Conservation (phyloP, 2,888 invertebrate genomes). For the Diplazon laetatorius region DNA sequence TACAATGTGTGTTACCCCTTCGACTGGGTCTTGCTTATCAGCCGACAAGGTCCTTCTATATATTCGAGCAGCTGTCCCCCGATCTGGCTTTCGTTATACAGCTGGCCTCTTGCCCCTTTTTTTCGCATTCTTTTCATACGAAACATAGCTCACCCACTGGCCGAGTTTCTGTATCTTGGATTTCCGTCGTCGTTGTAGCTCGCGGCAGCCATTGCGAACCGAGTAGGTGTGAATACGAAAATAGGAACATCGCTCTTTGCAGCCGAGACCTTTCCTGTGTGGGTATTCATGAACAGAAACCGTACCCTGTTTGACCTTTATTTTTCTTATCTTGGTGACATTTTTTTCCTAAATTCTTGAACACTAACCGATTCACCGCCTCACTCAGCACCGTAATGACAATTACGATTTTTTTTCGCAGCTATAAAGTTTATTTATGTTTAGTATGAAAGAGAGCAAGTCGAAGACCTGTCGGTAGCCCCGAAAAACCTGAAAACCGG, state of each 20-base stretch:
- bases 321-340: not conserved
- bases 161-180: slow-evolving; percentile 36
- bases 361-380: no score
- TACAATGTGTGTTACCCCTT: slow-evolving; percentile 37
- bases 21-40: slow-evolving; percentile 9
- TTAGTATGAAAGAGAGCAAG: no score
- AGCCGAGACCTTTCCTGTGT: slow-evolving; percentile 12
- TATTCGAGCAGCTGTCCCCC: slow-evolving; percentile 24
- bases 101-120: not conserved
- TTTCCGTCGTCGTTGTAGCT: slow-evolving; percentile 17
- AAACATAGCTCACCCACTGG: slow-evolving; percentile 33
- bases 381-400: no score
- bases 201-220: slow-evolving; percentile 13
- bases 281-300: slow-evolving; percentile 9
- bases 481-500: no score
- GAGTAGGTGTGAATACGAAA: slow-evolving; percentile 36
- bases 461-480: no score
- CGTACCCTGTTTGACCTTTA: not conserved
- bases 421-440: no score
- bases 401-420: no score
- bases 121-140: slow-evolving; percentile 37
- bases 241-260: slow-evolving; percentile 18
- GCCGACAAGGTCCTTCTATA: slow-evolving; percentile 19
- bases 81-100: slow-evolving; percentile 18
- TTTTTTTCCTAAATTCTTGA: not conserved